These are phyloP conservation scores for Anaspis maculata DNA, from an alignment of 2,888 invertebrate genomes.

Conservation along the genomic window DNA sequence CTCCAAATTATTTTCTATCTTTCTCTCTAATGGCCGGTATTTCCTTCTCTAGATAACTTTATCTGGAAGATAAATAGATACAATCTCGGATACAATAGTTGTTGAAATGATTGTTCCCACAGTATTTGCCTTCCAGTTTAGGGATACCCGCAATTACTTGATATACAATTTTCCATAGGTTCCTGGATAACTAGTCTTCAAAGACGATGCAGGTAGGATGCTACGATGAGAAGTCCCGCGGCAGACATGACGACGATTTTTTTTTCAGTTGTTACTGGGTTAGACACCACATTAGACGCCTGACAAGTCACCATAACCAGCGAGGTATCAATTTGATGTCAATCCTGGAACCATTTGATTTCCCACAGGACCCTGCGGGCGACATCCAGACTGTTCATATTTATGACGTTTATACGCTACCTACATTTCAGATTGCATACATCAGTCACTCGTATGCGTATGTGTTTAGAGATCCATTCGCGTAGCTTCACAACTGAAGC, in stretches of 20 bases:
- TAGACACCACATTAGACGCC: conserved; percentile 14
- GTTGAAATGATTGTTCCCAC: no score
- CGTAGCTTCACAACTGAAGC: conserved; percentile 6
- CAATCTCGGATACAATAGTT: no score
- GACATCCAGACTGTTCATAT: conserved; percentile 24
- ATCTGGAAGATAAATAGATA: no score
- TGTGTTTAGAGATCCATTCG: conserved; percentile 9
- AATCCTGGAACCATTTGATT: conserved; percentile 25
- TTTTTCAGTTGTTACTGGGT: conserved; percentile 14
- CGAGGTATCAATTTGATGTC: conserved; percentile 23
- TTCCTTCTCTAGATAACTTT: no score
- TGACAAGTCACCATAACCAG: conserved; percentile 13
- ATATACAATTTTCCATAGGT: no score
- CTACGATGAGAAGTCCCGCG: no score
- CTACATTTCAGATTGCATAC: conserved; percentile 13
- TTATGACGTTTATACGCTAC: conserved; percentile 19
- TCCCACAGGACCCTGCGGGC: conserved; percentile 19
- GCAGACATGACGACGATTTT: conserved; percentile 2
- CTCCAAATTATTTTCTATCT: no score
- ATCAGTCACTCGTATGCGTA: conserved; percentile 5
- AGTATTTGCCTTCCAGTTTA: no score
- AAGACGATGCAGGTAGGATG: no score
- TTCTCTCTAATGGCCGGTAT: no score
- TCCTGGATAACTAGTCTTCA: no score
- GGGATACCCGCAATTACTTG: no score